phyloP scores from a whole-genome alignment of 2,888 invertebrate genomes.

The Cosmopolites sordidus region DNA sequence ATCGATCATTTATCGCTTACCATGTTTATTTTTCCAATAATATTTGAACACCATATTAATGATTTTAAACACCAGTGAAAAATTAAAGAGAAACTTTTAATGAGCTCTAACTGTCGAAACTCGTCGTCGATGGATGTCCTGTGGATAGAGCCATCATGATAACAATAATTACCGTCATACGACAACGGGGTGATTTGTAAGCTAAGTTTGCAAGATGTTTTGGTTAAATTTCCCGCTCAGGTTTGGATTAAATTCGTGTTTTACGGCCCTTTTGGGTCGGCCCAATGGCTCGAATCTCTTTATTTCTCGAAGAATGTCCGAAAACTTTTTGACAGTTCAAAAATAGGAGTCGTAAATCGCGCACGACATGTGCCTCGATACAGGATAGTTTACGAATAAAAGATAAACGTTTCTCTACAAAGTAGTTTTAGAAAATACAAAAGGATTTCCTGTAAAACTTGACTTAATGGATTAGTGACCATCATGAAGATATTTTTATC shows the following conservation, averaged over 20 bases:
- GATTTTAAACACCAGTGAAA: too few species aligned
- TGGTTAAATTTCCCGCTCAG: slow-evolving; percentile 10
- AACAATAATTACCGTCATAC: slow-evolving; percentile 18
- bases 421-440: too few species aligned
- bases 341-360: not conserved
- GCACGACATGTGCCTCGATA: not conserved
- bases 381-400: not conserved
- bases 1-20: too few species aligned
- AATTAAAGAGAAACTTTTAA: not conserved
- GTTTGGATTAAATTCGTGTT: slow-evolving; percentile 10
- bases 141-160: slow-evolving; percentile 23
- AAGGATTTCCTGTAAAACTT: too few species aligned
- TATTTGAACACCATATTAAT: too few species aligned
- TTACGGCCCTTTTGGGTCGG: slow-evolving; percentile 4
- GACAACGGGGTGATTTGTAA: slow-evolving; percentile 20
- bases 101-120: slow-evolving; percentile 3
- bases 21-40: too few species aligned
- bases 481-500: too few species aligned
- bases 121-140: slow-evolving; percentile 17
- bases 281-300: not conserved
- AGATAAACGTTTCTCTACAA: too few species aligned
- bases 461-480: too few species aligned
- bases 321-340: not conserved
- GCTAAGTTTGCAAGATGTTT: slow-evolving; percentile 21
- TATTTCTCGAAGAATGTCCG: not conserved